phyloP scores from a whole-genome alignment of 2,797 vertebrate genomes.

The Poecilia wingei region DNA sequence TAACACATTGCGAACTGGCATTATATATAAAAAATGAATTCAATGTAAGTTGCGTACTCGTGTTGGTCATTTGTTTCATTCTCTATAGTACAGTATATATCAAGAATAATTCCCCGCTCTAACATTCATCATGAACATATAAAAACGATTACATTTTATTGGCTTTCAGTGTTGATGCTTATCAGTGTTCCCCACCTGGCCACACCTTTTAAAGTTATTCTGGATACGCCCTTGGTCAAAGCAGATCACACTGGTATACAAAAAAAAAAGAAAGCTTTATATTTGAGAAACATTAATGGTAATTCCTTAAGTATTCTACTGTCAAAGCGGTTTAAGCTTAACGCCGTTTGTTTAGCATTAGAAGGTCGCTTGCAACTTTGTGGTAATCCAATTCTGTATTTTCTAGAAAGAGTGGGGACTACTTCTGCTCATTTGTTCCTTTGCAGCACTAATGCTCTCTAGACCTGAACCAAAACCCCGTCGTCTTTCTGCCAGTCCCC shows the following conservation, averaged over 20 bases:
- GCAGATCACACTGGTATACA: constrained; percentile 5
- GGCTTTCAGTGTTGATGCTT: background rate
- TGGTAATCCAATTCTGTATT: constrained; percentile 35
- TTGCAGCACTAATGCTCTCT: constrained; percentile 29
- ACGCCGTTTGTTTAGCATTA: constrained; percentile 61
- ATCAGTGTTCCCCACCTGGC: background rate
- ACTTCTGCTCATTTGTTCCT: constrained; percentile 63
- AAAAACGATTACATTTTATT: background rate
- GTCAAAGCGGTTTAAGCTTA: constrained; percentile 53
- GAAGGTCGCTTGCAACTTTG: constrained; percentile 64
- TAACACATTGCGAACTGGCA: background rate
- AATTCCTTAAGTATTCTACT: constrained; percentile 42
- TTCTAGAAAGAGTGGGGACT: constrained; percentile 46
- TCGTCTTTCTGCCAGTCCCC: constrained; percentile 75
- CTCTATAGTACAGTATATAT: background rate
- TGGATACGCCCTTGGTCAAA: background rate
- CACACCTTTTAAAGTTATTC: background rate
- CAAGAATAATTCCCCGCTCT: background rate
- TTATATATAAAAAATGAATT: background rate
- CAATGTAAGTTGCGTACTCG: background rate
- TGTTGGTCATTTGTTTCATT: background rate
- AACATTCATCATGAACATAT: background rate
- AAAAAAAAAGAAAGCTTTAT: constrained; percentile 45
- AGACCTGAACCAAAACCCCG: constrained; percentile 28
- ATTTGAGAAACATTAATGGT: constrained; percentile 48